Evolutionary conservation across 2,888 invertebrate species (phyloP), one percentile per base, ranked within the genome.

Genomic region (Argyresthia albistria): DNA sequence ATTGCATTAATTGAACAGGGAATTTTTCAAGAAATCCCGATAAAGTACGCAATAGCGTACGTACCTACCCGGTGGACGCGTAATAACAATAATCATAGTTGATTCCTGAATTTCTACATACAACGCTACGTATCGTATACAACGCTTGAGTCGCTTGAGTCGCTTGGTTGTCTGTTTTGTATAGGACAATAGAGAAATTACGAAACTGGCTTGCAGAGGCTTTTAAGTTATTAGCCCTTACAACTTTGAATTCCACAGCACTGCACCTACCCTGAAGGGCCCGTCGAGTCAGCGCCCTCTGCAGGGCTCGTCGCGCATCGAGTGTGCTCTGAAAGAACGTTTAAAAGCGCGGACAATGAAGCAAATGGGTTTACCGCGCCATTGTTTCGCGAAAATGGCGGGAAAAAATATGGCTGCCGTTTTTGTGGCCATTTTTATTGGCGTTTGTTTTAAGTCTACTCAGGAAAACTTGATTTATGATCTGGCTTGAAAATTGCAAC

Each of bases 341-440:
- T 37, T 48, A 48, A 48, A 48, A 48, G 48, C 48, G 12, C n/a
- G 48, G 37, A 48, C 48, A 48, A 45, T 45, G 45, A 15, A 12
- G 12, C 45, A 48, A 48, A 48, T 48, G 48, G 48, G 36, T 48
- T 48, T 48, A 48, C 48, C 37, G 36, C 37, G 12, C 14, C 48
- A 25, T 48, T 39, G 48, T 16, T 9, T 11, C 46, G 8, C 36
- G 14, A 36, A 48, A 47, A 47, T 12, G 12, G 47, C 12, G 35
- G 47, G 47, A 47, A 47, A 35, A 25, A 6, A 6, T 25, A 6
- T 25, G 25, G 25, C 25, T 25, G 25, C 25, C 12, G 47, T 8
- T 12, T 47, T 42, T 6, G 42, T 42, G 9, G 4, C 6, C 11
- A 42, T 42, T 42, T 42, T 11, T 42, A 11, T 12, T 42, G 11